These are phyloP conservation scores for Drosophila triauraria DNA, from an alignment of 1,140 invertebrate genomes.

Conservation along the genomic window DNA sequence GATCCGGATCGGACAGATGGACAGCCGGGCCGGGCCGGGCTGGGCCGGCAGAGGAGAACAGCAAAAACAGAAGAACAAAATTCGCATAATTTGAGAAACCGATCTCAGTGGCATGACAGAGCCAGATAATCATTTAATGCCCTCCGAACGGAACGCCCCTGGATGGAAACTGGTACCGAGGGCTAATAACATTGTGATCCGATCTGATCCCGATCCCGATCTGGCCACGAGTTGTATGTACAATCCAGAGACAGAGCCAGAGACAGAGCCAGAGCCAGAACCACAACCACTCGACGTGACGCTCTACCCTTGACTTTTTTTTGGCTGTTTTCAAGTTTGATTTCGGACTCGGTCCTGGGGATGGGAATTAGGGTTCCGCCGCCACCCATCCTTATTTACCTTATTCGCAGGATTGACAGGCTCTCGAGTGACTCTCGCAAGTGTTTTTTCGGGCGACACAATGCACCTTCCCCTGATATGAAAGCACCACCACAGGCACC, in stretches of 20 bases:
- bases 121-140: slow-evolving; percentile 64
- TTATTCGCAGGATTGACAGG: slow-evolving; percentile 65
- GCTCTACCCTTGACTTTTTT: slow-evolving; percentile 30
- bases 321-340: slow-evolving; percentile 4
- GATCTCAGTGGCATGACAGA: slow-evolving; percentile 60
- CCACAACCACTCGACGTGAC: slow-evolving; percentile 13
- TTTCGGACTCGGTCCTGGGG: not conserved
- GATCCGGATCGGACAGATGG: not conserved
- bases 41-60: not conserved
- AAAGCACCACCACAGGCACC: not conserved
- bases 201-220: slow-evolving; percentile 10
- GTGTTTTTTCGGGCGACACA: slow-evolving; percentile 73
- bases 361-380: not conserved
- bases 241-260: not conserved
- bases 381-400: slow-evolving; percentile 33
- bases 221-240: slow-evolving; percentile 5
- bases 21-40: not conserved
- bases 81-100: slow-evolving; percentile 59
- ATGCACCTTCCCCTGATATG: slow-evolving; percentile 25
- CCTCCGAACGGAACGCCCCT: slow-evolving; percentile 55
- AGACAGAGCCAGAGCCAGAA: slow-evolving; percentile 14
- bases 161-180: slow-evolving; percentile 43
- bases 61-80: slow-evolving; percentile 45
- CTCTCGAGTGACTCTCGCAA: slow-evolving; percentile 67
- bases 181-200: slow-evolving; percentile 53